Percentiles rank a stretch among this genome's conserved stretches.
Evolutionary conservation across 2,113 vertebrate species (phyloP).

Genomic region (Tauraco erythrolophus): DNA sequence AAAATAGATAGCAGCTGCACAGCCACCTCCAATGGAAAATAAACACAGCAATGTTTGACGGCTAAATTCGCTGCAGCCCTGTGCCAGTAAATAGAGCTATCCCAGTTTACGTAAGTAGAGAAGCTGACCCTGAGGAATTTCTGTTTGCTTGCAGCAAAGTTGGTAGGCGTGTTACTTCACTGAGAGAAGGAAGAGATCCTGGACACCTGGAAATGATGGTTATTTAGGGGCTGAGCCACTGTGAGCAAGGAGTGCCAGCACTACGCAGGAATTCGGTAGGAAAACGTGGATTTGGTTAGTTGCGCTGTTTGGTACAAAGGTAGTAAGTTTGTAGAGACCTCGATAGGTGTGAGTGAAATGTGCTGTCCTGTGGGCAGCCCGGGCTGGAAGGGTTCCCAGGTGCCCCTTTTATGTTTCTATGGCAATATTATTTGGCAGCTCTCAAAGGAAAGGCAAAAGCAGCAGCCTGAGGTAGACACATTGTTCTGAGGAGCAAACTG

Average conservation of each 20-base stretch:
- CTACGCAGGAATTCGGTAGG: not conserved
- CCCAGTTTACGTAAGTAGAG: not conserved
- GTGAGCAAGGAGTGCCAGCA: not conserved
- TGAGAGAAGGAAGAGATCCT: not conserved
- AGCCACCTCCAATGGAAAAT: slow-evolving; percentile 17
- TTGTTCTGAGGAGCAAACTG: not conserved
- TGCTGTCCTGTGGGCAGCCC: not conserved
- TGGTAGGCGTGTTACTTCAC: not conserved
- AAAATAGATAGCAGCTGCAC: not conserved
- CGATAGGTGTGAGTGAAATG: not conserved
- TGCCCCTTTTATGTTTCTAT: not conserved
- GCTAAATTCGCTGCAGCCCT: not conserved
- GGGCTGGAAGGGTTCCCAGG: not conserved
- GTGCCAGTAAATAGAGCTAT: not conserved
- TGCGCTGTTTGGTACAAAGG: not conserved
- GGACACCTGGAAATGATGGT: not conserved
- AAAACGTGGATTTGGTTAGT: not conserved
- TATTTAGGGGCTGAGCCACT: not conserved
- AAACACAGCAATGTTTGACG: not conserved
- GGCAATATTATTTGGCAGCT: not conserved
- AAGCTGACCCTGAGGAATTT: not conserved
- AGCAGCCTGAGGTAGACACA: not conserved
- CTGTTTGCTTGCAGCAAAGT: not conserved
- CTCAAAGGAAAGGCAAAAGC: not conserved
- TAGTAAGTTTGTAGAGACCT: not conserved